Base-by-base conservation (phyloP, 1,140 invertebrate genomes). In the Triops cancriformis region DNA sequence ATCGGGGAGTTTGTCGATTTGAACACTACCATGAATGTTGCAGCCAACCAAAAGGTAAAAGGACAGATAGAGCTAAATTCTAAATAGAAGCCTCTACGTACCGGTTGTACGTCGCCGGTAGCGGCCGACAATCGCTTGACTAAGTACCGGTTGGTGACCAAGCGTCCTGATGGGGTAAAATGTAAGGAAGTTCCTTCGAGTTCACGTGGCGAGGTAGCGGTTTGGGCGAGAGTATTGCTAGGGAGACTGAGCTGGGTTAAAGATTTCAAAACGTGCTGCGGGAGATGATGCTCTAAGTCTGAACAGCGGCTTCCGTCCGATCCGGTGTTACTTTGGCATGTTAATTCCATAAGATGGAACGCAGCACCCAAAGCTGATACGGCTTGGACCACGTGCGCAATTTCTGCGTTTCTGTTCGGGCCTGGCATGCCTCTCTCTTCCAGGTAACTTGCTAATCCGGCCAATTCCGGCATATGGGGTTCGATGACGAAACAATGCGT, bases 351-450 rank as follows among this genome's bases (percentile, higher is more conserved):
- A 23, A 79, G 75, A 27, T 79, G 78, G 14, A 79, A 73, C 5
- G 78, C 78, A 12, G 78, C 78, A 23, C 78, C 78, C 26, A 79
- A 42, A 18, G 78, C 75, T 14, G 78, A 79, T 28, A 79, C 72
- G 26, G 78, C 75, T 45, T 76, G 78, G 31, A 79, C 78, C 12
- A 79, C 73, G 41, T 79, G 73, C 45, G 78, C 75, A 28, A 79
- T 73, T 42, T 78, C 77, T 28, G 64, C 74, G 42, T 78, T 73
- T n/a, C 73, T 31, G 3, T 73, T 73, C 18, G 73, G 77, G 43
- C 74, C 72, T 14, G 72, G 31, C 23, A 78, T 73, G 27, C 77
- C 77, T 26, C 74, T 28, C 14, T 73, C 31, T 12, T 73, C 26
- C 27, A 78, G 28, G 28, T 76, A 79, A 23, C 42, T 72, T 26